A percentile compares a stretch with the other conserved stretches of the same genome.
Evolutionary conservation across 2,113 vertebrate genomes (phyloP).

Genomic region (Siniperca chuatsi): DNA sequence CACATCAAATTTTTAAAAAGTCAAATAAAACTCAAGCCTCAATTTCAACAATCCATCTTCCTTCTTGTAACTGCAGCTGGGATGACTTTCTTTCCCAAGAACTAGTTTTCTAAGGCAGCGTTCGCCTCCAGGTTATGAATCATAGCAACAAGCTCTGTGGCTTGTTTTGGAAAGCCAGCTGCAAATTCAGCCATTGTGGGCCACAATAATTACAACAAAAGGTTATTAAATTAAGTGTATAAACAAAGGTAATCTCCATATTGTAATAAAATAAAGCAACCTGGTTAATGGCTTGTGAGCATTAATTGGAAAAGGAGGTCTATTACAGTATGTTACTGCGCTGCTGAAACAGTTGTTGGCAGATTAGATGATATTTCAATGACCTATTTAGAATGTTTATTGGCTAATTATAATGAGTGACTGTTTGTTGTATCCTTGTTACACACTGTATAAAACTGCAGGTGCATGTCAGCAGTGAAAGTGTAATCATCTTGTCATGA

Average conservation of each 20-base stretch:
- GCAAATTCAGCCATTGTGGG: not conserved
- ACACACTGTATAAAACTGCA: not conserved
- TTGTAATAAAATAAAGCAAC: conserved; percentile 11
- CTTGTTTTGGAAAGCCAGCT: not conserved
- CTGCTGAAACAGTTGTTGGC: not conserved
- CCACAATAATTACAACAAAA: conserved; percentile 17
- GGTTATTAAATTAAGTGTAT: conserved; percentile 18
- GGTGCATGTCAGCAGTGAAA: not conserved
- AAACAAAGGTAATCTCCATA: conserved; percentile 1
- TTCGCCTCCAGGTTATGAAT: not conserved
- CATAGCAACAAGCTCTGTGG: not conserved
- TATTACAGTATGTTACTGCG: not conserved
- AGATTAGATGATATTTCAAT: conserved; percentile 3
- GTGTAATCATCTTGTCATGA: not conserved
- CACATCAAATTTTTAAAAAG: not conserved
- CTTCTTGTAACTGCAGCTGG: not conserved
- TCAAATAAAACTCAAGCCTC: not conserved
- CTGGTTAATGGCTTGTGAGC: conserved; percentile 9
- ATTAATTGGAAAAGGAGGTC: conserved; percentile 3
- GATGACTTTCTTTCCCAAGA: not conserved
- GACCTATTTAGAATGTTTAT: not conserved
- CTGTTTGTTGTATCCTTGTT: not conserved
- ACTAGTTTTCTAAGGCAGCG: not conserved
- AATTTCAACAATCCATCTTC: not conserved
- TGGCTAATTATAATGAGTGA: not conserved